Base-by-base conservation (phyloP, 2,797 vertebrate species). In the Molossus alvarezi region DNA sequence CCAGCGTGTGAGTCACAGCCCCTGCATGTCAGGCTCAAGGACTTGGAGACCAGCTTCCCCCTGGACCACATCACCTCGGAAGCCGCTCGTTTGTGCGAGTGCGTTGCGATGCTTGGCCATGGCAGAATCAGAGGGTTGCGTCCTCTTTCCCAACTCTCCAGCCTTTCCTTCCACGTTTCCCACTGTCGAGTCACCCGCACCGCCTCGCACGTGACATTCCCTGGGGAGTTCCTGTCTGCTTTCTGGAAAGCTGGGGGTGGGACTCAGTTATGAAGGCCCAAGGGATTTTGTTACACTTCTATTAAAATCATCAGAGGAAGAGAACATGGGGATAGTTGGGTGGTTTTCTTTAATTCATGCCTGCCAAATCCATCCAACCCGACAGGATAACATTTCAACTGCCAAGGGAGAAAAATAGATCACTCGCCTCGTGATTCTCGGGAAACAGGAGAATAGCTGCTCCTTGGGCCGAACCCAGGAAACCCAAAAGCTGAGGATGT, bases 281-380 rank as follows among this genome's bases (percentile, higher is more conserved):
- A 81, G 41, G 25, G 48, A 92, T 97, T 97, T 96, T 95, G 67
- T 96, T 95, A 88, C 64, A 76, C 15, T 79, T 96, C 64, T 81
- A 51, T 80, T 90, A 95, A 94, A 96, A 45, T 88, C 73, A 83
- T 93, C 81, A 82, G 84, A 95, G 75, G 58, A 93, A 90, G 69
- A 84, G 64, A 93, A 18, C 29, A 18, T 92, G 88, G 80, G 80
- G 53, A 76, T 53, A 83, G 57, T 82, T 73, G 84, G 62, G 23
- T 83, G 62, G 80, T 95, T 96, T 96, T 92, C 91, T 94, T 89
- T 84, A 55, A 81, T 79, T 88, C 12, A 71, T 82, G 58, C 51
- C 75, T 96, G 94, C 81, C 94, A 94, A 94, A 37, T 90, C 90
- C 86, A 89, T 73, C 91, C 45, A 73, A 29, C 23, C 33, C 89